phyloP scores from a whole-genome alignment of 1,140 invertebrate species.

The Pseudomyrmex flavicornis region DNA sequence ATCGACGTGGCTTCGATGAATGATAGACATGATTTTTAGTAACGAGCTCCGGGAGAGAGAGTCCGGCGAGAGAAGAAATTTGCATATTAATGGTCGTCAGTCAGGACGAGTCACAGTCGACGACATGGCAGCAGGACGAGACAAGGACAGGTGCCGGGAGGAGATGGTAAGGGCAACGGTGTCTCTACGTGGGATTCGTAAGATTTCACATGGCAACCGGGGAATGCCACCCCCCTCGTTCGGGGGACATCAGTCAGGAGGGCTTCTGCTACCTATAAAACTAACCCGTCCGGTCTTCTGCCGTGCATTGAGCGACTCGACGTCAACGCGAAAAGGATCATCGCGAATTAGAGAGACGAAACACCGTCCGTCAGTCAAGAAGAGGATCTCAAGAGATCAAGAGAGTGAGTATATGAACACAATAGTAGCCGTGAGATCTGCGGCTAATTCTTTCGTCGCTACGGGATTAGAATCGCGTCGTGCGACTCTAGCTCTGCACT shows the following conservation, averaged over 20 bases:
- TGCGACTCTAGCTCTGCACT: not conserved
- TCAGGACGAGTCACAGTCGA: conserved; percentile 60
- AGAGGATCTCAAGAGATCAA: conserved; percentile 8
- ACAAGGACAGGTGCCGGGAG: conserved; percentile 57
- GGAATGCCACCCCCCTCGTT: conserved; percentile 59
- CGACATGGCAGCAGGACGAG: conserved; percentile 54
- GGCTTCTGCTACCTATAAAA: conserved; percentile 76
- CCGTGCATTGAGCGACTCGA: conserved; percentile 66
- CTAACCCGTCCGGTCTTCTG: conserved; percentile 62
- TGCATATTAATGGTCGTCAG: conserved; percentile 79
- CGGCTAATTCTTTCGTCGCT: not conserved
- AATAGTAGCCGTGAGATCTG: not conserved
- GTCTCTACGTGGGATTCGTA: conserved; percentile 29
- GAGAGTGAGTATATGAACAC: conserved; percentile 24
- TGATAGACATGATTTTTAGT: conserved; percentile 72
- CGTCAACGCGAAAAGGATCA: conserved; percentile 12
- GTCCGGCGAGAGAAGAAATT: conserved; percentile 64
- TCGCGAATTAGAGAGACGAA: conserved; percentile 24
- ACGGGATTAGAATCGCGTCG: not conserved
- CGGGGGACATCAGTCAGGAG: conserved; percentile 49
- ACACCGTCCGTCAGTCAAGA: not conserved
- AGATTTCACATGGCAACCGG: conserved; percentile 74
- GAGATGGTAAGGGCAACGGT: conserved; percentile 18
- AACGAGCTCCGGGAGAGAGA: conserved; percentile 54
- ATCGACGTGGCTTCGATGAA: conserved; percentile 67